Evolutionary conservation across 1,140 invertebrate genomes (phyloP).

Genomic region (Anastrepha obliqua): DNA sequence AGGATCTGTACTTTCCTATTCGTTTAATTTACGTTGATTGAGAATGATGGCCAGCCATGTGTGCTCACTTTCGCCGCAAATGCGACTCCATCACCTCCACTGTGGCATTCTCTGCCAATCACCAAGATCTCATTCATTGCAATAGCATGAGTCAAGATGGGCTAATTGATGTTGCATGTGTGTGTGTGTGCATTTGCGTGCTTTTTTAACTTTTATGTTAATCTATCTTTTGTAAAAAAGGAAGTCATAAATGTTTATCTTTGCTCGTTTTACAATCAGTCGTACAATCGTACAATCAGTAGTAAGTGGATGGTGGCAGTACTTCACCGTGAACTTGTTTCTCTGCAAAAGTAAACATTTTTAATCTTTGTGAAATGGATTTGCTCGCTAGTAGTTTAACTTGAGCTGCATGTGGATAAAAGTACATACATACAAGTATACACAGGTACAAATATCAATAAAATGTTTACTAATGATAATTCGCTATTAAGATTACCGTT

Average conservation of each 20-base stretch:
- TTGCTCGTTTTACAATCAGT: background rate
- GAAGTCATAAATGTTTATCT: background rate
- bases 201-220: background rate
- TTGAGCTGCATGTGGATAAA: background rate
- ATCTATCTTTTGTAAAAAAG: slow-evolving; percentile 8
- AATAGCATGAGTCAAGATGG: slow-evolving; percentile 3
- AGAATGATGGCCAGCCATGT: slow-evolving; percentile 13
- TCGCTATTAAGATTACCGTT: background rate
- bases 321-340: background rate
- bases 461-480: background rate
- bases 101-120: background rate
- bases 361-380: slow-evolving; percentile 18
- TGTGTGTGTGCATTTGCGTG: background rate
- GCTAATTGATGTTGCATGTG: slow-evolving; percentile 14
- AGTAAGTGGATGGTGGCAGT: background rate
- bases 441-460: background rate
- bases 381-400: background rate
- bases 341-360: background rate
- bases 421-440: background rate
- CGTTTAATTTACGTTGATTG: slow-evolving; percentile 40
- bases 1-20: slow-evolving; percentile 14
- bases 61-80: background rate
- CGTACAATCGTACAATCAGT: too few species aligned
- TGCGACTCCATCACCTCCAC: background rate
- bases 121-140: background rate